These are phyloP conservation scores for Caenorhabditis drosophilae DNA, from an alignment of 2,888 invertebrate species.

Conservation along the genomic window DNA sequence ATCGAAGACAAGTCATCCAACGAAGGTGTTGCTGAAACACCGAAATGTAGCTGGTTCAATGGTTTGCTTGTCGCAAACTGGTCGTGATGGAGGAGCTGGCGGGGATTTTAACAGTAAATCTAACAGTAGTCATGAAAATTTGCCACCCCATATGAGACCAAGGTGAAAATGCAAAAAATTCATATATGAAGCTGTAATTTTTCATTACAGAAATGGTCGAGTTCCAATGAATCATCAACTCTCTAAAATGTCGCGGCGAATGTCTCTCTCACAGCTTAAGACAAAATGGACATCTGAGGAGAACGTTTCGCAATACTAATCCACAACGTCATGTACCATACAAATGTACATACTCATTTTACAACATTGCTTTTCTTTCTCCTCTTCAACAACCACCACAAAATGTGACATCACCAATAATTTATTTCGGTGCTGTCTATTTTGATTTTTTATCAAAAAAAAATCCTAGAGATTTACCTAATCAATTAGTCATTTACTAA, in stretches of 20 bases:
- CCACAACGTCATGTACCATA: slow-evolving; percentile 18
- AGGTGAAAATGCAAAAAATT: background rate
- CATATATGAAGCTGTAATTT: background rate
- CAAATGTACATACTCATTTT: slow-evolving; percentile 27
- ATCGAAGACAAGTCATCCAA: slow-evolving; percentile 7
- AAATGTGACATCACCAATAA: too few species aligned
- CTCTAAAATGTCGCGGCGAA: slow-evolving; percentile 10
- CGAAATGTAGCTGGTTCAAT: slow-evolving; percentile 37
- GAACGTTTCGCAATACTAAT: slow-evolving; percentile 15
- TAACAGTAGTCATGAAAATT: slow-evolving; percentile 16
- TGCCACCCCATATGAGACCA: slow-evolving; percentile 32
- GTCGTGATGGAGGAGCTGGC: slow-evolving; percentile 12
- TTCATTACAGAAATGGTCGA: background rate
- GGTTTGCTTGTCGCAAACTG: slow-evolving; percentile 35
- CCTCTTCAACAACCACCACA: too few species aligned
- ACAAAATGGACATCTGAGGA: slow-evolving; percentile 39
- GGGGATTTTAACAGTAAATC: slow-evolving; percentile 23
- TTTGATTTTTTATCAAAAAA: too few species aligned
- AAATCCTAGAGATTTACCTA: too few species aligned
- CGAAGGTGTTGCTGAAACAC: slow-evolving; percentile 35
- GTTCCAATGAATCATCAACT: background rate
- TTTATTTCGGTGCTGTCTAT: too few species aligned
- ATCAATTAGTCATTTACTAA: background rate
- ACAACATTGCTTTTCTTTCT: background rate
- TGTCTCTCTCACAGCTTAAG: slow-evolving; percentile 20